Evolutionary conservation across 2,113 vertebrate species (phyloP).

Genomic region (Crotalus viridis): DNA sequence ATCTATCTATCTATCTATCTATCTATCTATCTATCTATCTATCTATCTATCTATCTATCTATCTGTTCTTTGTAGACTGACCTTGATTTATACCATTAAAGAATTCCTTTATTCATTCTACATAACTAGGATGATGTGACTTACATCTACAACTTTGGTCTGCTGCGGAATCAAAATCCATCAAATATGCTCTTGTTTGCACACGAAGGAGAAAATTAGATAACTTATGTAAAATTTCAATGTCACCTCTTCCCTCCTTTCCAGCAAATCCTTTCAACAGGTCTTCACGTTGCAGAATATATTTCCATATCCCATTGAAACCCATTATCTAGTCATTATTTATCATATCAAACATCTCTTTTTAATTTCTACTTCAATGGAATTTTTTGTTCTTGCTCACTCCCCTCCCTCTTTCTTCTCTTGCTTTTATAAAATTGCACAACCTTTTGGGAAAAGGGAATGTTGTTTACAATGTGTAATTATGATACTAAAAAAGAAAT

Average conservation of each 20-base stretch:
- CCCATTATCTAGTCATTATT: constrained; percentile 77
- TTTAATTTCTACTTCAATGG: constrained; percentile 78
- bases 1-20: neutral
- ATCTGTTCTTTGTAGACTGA: neutral
- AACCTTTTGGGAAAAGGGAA: constrained; percentile 68
- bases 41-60: neutral
- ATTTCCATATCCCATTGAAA: constrained; percentile 82
- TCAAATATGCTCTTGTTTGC: neutral
- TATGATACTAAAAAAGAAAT: constrained; percentile 63
- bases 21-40: neutral
- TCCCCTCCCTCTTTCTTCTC: constrained; percentile 25
- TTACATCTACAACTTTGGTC: neutral
- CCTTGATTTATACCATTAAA: neutral
- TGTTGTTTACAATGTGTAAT: constrained; percentile 71
- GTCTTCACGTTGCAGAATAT: constrained; percentile 54
- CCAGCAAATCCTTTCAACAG: constrained; percentile 35
- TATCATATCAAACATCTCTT: constrained; percentile 77
- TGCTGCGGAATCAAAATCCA: neutral
- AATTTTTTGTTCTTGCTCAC: constrained; percentile 40
- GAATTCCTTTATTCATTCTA: neutral
- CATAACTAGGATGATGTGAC: neutral
- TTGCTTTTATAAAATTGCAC: constrained; percentile 65
- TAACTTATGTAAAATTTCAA: constrained; percentile 24
- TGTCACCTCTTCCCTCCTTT: neutral
- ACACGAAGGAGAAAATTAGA: constrained; percentile 18